These are phyloP conservation scores for Noctilio leporinus DNA, from an alignment of 2,113 vertebrate species.

Conservation along the genomic window DNA sequence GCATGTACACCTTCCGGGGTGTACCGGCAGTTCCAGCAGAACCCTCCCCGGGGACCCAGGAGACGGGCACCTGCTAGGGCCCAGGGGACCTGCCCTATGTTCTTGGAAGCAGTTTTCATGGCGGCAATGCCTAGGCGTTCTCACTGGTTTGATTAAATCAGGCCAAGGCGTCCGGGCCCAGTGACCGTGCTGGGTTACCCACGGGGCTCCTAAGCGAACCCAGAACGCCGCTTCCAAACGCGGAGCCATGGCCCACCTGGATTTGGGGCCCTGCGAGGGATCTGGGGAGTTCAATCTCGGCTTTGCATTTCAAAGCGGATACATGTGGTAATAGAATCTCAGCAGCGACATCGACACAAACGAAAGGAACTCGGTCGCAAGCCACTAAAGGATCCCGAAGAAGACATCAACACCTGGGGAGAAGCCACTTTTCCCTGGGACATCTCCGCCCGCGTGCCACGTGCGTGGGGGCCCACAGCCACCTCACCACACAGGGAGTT, in stretches of 20 bases:
- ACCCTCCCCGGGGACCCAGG: neutral
- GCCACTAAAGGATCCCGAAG: neutral
- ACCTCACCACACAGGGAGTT: accelerated
- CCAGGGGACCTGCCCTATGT: neutral
- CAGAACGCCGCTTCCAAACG: neutral
- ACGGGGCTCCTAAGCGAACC: neutral
- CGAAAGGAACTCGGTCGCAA: neutral
- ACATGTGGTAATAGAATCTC: neutral
- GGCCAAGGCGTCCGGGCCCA: neutral
- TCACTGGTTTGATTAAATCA: neutral
- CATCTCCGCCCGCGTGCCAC: accelerated
- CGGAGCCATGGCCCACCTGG: accelerated
- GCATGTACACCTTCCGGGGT: accelerated
- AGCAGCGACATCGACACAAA: too few species aligned
- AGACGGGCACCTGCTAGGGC: accelerated
- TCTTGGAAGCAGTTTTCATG: neutral
- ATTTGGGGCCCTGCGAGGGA: neutral
- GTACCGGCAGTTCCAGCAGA: too few species aligned
- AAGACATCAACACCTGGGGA: too few species aligned
- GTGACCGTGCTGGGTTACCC: too few species aligned
- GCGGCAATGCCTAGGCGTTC: neutral
- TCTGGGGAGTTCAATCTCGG: accelerated
- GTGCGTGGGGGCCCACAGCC: accelerated
- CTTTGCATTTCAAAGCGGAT: neutral
- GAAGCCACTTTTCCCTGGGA: accelerated